Evolutionary conservation across 2,113 vertebrate genomes (phyloP).

Genomic region (Carlito syrichta): DNA sequence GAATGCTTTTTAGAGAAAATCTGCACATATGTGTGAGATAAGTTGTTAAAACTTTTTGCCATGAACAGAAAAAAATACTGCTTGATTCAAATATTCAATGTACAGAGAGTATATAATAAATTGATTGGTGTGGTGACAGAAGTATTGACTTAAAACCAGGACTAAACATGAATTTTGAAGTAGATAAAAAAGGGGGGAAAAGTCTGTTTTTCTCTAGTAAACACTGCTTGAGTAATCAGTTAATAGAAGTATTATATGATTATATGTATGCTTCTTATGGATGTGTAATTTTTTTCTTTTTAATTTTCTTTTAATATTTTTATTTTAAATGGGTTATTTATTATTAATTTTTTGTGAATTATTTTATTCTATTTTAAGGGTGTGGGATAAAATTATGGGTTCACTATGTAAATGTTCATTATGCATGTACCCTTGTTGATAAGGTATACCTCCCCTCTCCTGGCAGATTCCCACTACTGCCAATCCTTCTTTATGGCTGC

Average conservation of each 20-base stretch:
- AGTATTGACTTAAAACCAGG: background rate
- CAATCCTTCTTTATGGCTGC: too few species aligned
- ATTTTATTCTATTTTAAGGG: too few species aligned
- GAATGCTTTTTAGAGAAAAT: background rate
- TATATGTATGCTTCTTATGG: background rate
- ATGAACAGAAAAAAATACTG: background rate
- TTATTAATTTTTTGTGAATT: too few species aligned
- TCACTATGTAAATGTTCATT: too few species aligned
- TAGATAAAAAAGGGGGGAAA: background rate
- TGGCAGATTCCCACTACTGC: too few species aligned
- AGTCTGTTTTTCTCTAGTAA: background rate
- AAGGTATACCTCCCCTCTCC: too few species aligned
- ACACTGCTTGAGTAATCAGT: background rate
- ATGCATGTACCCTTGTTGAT: too few species aligned
- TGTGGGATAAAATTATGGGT: too few species aligned
- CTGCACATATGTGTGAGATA: background rate
- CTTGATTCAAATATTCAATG: background rate
- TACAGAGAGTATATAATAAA: background rate
- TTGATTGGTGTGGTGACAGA: background rate
- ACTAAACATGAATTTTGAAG: background rate
- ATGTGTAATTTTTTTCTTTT: too few species aligned
- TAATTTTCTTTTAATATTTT: too few species aligned
- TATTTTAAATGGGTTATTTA: too few species aligned
- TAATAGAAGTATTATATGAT: background rate
- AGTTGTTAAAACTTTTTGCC: background rate